Evolutionary conservation across 2,113 vertebrate species (phyloP), one percentile per base, ranked within the genome.

Genomic region (Gorsachius goisagi): DNA sequence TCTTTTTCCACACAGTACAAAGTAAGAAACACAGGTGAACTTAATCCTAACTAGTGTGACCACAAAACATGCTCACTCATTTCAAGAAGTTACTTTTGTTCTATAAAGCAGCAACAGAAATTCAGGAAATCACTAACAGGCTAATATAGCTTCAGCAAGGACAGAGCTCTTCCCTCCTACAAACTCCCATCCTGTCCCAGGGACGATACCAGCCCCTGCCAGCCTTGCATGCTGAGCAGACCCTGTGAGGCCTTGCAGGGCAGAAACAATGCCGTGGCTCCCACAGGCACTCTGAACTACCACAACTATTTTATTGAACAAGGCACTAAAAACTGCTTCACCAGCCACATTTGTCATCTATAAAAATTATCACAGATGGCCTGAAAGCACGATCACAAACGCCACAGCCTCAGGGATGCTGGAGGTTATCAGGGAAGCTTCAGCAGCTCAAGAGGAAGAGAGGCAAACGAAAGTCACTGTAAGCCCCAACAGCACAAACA

Each of bases 361-460:
- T 12, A 26, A 12, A 24, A 47, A 55, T 27, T 12, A 52, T 3
- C 41, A 9, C 0, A 30, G 41, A 4, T 2, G 0, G 55, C 49
- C 15, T 2, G 3, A 44, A 12, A 66, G 35, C n/a, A 59, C 1
- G 1, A 30, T 1, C 1, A 0, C 52, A 28, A 59, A 44, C 2
- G 2, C 37, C n/a, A 26, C 63, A 55, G 15, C 10, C 47, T n/a
- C 37, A 2, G 52, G 22, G 28, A 45, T 19, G 47, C 24, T 22
- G 41, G 13, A 49, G 26, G 30, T 37, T n/a, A 58, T 9, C 2
- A 1, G 28, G 22, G 56, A 71, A 72, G 30, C 71, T 56, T 50
- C 68, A 55, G 28, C 74, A 66, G 52, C 53, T 37, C 37, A 5
- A 15, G 15, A 73, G 28, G 24, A n/a, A 41, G 13, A 27, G 33